phyloP scores from a whole-genome alignment of 2,113 vertebrate species.

The Myanophis thanlyinensis region DNA sequence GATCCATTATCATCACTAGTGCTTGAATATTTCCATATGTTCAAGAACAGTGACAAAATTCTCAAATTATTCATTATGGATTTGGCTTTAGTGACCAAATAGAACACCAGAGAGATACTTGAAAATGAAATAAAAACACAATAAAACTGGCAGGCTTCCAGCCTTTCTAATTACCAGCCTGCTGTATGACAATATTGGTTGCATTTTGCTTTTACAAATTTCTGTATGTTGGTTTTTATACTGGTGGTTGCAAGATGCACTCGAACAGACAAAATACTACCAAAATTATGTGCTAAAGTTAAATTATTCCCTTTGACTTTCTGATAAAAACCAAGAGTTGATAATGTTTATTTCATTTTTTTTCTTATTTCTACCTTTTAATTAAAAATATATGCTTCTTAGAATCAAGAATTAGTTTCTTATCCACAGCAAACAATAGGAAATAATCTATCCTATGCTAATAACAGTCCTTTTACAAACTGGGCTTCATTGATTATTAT shows the following conservation, averaged over 20 bases:
- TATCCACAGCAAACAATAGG: background rate
- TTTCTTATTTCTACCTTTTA: background rate
- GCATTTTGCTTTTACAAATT: background rate
- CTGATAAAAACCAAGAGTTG: background rate
- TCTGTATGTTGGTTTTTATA: background rate
- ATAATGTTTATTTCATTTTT: background rate
- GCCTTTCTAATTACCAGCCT: background rate
- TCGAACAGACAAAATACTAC: background rate
- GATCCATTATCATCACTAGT: background rate
- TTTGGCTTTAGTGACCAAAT: background rate
- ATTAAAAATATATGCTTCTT: background rate
- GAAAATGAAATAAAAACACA: background rate
- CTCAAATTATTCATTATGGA: background rate
- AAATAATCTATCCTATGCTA: background rate
- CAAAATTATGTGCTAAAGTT: background rate
- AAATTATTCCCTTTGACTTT: background rate
- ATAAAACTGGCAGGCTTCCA: background rate
- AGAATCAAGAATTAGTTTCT: background rate
- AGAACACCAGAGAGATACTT: background rate
- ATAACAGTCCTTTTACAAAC: background rate
- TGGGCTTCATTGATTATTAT: background rate
- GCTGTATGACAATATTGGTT: background rate
- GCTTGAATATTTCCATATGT: background rate
- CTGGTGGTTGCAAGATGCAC: background rate
- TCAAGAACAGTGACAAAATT: background rate